Evolutionary conservation across 2,113 vertebrate species (phyloP).

Genomic region (Rhadina sibilatrix): DNA sequence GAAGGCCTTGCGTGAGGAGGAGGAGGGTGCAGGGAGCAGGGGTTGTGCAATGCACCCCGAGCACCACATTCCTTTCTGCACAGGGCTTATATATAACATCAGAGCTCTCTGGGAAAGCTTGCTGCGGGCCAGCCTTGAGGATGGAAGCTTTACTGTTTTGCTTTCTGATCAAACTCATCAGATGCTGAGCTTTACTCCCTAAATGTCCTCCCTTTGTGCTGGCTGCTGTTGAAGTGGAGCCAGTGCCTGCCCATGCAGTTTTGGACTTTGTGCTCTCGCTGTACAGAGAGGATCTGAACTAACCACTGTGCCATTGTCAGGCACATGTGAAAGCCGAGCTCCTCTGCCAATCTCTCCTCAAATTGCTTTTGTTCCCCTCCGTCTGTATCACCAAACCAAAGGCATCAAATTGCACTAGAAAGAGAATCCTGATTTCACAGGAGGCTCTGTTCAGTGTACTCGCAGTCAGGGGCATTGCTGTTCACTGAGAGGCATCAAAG

Average conservation of each 20-base stretch:
- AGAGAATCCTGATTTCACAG: not conserved
- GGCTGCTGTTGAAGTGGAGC: not conserved
- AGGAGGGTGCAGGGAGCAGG: constrained; percentile 33
- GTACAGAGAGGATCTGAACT: constrained; percentile 16
- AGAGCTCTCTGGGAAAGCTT: not conserved
- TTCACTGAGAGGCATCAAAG: not conserved
- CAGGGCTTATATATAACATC: not conserved
- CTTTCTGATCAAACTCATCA: not conserved
- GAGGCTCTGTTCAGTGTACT: constrained; percentile 1
- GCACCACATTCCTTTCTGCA: not conserved
- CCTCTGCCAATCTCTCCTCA: not conserved
- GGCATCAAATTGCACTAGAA: not conserved
- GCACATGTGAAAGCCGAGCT: not conserved
- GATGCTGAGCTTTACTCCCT: not conserved
- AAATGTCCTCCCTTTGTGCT: not conserved
- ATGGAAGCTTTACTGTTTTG: not conserved
- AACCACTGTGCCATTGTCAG: constrained; percentile 22
- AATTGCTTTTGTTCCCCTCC: not conserved
- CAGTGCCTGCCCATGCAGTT: not conserved
- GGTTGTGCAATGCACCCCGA: not conserved
- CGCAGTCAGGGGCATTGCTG: not conserved
- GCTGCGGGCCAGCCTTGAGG: not conserved
- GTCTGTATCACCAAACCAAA: not conserved
- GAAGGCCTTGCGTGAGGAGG: constrained; percentile 8
- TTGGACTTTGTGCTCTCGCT: not conserved